These are phyloP conservation scores for Cyclura pinguis DNA, from an alignment of 2,797 vertebrate species.

Conservation along the genomic window DNA sequence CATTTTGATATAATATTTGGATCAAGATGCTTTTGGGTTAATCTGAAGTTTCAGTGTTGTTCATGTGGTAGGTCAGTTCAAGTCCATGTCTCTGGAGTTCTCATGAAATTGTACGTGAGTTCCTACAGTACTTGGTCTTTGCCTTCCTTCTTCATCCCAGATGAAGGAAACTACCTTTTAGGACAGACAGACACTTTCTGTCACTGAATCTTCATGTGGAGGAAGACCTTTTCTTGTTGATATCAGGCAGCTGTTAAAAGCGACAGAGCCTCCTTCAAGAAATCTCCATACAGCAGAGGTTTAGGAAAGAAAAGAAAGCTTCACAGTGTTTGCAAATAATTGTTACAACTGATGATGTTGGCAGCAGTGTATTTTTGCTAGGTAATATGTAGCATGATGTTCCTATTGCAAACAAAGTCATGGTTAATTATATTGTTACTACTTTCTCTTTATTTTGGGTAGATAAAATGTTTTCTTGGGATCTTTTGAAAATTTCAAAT, in stretches of 20 bases:
- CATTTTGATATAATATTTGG: neutral
- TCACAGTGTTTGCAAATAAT: neutral
- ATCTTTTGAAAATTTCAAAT: too few species aligned
- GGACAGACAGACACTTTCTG: neutral
- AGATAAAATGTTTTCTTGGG: too few species aligned
- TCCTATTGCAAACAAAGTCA: too few species aligned
- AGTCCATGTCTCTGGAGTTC: neutral
- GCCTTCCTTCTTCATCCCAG: neutral
- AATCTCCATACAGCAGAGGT: neutral
- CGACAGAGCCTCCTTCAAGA: neutral
- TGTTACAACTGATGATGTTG: too few species aligned
- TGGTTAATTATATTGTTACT: too few species aligned
- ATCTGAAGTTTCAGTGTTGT: neutral
- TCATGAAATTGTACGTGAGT: too few species aligned
- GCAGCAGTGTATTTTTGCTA: too few species aligned
- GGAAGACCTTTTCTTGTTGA: neutral
- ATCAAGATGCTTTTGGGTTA: neutral
- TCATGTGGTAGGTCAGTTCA: too few species aligned
- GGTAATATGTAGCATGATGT: too few species aligned
- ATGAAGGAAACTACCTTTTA: neutral
- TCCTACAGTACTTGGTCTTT: neutral
- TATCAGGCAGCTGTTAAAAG: neutral
- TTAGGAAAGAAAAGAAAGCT: neutral
- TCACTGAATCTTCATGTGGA: neutral
- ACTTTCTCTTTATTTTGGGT: too few species aligned